phyloP scores from a whole-genome alignment of 2,888 invertebrate species.

The Fragum fragum region DNA sequence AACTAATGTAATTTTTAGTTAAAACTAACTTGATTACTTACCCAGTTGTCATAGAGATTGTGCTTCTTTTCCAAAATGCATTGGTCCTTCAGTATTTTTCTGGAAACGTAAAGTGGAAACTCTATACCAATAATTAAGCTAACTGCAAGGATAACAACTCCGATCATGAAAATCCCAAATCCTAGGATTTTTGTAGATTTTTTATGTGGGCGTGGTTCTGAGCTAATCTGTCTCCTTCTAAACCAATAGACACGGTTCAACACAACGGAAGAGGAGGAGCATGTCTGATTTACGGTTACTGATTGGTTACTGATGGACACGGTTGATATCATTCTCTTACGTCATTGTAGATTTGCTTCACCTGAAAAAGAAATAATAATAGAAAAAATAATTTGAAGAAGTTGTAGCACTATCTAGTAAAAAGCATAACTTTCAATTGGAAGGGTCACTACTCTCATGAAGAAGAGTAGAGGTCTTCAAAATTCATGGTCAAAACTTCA shows the following conservation, averaged over 20 bases:
- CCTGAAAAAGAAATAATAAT: not conserved
- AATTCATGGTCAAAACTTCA: too few species aligned
- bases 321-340: slow-evolving; percentile 24
- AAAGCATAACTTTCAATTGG: too few species aligned
- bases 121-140: slow-evolving; percentile 80
- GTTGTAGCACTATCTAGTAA: too few species aligned
- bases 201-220: slow-evolving; percentile 49
- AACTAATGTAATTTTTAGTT: too few species aligned
- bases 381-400: too few species aligned
- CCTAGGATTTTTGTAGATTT: slow-evolving; percentile 73
- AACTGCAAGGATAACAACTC: slow-evolving; percentile 73
- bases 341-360: not conserved
- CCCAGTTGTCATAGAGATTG: slow-evolving; percentile 74
- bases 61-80: slow-evolving; percentile 72
- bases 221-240: slow-evolving; percentile 8
- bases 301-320: slow-evolving; percentile 21
- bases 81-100: slow-evolving; percentile 69
- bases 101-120: slow-evolving; percentile 77
- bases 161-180: slow-evolving; percentile 75
- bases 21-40: too few species aligned
- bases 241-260: slow-evolving; percentile 44
- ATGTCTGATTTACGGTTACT: slow-evolving; percentile 1
- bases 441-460: too few species aligned
- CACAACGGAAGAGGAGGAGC: slow-evolving; percentile 3
- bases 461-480: too few species aligned